Conservation (phyloP, 2,797 vertebrate genomes). For the Odontamblyopus lacepedii region DNA sequence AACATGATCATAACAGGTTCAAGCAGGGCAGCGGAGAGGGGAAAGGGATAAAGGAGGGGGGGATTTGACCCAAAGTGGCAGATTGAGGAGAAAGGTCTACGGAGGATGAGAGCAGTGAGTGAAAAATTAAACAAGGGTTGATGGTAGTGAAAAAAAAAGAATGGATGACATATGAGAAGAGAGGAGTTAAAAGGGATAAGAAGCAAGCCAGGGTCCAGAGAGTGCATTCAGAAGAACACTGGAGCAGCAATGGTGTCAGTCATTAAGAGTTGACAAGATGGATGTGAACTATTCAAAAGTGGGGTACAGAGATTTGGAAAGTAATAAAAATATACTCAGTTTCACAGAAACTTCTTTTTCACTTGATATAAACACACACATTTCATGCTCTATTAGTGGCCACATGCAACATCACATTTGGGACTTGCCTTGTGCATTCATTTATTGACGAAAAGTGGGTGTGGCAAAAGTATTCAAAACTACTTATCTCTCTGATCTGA, state of each 20-base stretch:
- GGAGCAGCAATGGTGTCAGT: slow-evolving; percentile 10
- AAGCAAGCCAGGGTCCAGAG: slow-evolving; percentile 28
- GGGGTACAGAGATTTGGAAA: background rate
- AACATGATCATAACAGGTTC: slow-evolving; percentile 39
- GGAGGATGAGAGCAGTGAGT: slow-evolving; percentile 21
- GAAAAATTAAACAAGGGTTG: slow-evolving; percentile 57
- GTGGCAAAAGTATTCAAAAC: no score
- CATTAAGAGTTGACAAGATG: slow-evolving; percentile 14
- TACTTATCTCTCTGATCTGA: no score
- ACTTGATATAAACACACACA: no score
- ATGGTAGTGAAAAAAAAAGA: slow-evolving; percentile 26
- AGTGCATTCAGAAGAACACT: slow-evolving; percentile 40
- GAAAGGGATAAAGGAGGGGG: slow-evolving; percentile 5
- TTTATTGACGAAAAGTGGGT: no score
- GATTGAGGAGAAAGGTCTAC: slow-evolving; percentile 19
- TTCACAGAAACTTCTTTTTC: no score
- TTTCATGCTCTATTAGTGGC: no score
- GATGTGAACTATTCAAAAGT: slow-evolving; percentile 24
- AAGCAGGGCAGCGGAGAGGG: slow-evolving; percentile 38
- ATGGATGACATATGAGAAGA: slow-evolving; percentile 15
- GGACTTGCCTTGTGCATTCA: background rate
- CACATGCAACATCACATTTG: background rate
- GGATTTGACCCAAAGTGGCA: slow-evolving; percentile 40
- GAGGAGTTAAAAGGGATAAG: slow-evolving; percentile 21
- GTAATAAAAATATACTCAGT: background rate